Evolutionary conservation across 2,113 vertebrate species (phyloP), one percentile per base, ranked within the genome.

Genomic region (Erpornis zantholeuca): DNA sequence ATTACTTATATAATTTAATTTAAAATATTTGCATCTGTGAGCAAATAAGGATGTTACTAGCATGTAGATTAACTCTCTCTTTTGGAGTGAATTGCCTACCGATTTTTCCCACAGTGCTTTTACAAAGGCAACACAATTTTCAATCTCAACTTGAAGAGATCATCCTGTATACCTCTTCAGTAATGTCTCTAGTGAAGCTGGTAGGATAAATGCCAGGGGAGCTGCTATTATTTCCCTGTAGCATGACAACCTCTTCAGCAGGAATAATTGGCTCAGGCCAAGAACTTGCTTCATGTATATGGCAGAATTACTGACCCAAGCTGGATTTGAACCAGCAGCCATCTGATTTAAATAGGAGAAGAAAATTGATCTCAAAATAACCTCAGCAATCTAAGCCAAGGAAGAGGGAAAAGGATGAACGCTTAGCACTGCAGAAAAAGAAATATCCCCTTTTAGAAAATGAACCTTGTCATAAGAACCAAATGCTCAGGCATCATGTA

Each of bases 361-460:
- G 77, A 93, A 90, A 90, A 90, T 33, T 75, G 65, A 88, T 93
- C 92, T 81, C 90, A 88, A 92, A 95, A 95, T 88, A 95, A 88
- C 76, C 61, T 90, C 76, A 54, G 53, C 60, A 60, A 13, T 75
- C n/a, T 75, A 81, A 90, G 90, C 86, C 88, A 90, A 86, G 82
- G 92, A 95, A 95, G n/a, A 0, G 0, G 70, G 75, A 90, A 90
- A 86, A 86, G 76, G 52, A 45, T 81, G 82, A 87, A 66, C 57
- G 80, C 76, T 90, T 71, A 88, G 28, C 71, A 38, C 36, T 75
- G 82, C 87, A 92, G 76, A 66, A 96, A 96, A 96, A 83, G 38
- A 86, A 92, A 91, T 88, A 69, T 27, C 47, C 52, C 88, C 11
- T n/a, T 83, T 86, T 88, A 88, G 86, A 68, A 94, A 79, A 77